phyloP scores from a whole-genome alignment of 2,113 vertebrate genomes.

The Chiloscyllium plagiosum region DNA sequence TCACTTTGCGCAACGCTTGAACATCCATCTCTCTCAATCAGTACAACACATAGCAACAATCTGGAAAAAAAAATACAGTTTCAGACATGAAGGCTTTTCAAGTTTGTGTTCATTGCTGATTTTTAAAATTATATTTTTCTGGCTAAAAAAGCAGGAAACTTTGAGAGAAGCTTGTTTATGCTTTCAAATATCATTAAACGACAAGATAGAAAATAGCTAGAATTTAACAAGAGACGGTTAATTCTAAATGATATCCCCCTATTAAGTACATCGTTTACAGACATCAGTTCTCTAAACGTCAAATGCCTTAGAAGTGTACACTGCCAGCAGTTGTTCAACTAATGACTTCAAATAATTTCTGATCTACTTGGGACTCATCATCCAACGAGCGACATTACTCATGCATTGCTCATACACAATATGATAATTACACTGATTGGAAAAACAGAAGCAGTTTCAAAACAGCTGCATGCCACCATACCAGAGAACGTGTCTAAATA shows the following conservation, averaged over 20 bases:
- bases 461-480: not conserved
- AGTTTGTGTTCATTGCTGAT: not conserved
- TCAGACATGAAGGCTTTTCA: not conserved
- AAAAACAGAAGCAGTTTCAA: not conserved
- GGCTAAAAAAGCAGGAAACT: not conserved
- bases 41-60: not conserved
- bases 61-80: not conserved
- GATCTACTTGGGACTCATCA: not conserved
- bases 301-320: not conserved
- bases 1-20: constrained; percentile 69
- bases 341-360: not conserved
- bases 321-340: not conserved
- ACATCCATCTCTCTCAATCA: constrained; percentile 68
- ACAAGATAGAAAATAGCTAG: not conserved
- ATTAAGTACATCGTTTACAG: not conserved
- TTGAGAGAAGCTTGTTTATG: not conserved
- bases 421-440: not conserved
- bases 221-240: not conserved
- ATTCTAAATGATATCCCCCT: not conserved
- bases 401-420: not conserved
- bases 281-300: not conserved
- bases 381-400: not conserved
- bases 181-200: not conserved
- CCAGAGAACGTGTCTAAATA: not conserved
- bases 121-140: not conserved